Base-by-base conservation (phyloP, 2,888 invertebrate genomes). In the Coelogynopora nodosa region DNA sequence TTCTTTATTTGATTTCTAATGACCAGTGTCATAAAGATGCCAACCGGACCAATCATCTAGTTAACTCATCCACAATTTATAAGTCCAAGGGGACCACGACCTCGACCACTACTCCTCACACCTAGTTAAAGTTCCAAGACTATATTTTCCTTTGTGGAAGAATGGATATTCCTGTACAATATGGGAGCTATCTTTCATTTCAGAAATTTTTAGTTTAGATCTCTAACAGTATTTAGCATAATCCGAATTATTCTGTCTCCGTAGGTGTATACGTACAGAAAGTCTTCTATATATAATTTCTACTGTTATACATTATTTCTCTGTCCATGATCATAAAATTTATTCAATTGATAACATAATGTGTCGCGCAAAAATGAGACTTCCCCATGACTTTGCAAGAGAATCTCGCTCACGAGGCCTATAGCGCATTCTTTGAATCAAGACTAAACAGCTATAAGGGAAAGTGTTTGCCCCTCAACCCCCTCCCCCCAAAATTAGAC, bases 1-100 rank as follows among this genome's bases (percentile, higher is more conserved):
- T 74, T 74, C 74, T 74, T 74, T 10, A 74, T 74, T 26, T 13
- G 74, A 13, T 74, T 74, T 26, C 74, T 74, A 74, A 74, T 74
- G 74, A 74, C 74, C 74, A 23, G 27, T 74, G 74, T 74, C 74
- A 74, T 74, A 74, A 74, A 74, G 74, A 5, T 74, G 74, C 74
- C 74, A 74, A 23, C 5, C 74, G 2, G 18, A n/a, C 49, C 18
- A 49, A 49, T 49, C 74, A 74, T 5, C 2, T 26, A 23, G 27
- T 74, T 26, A 74, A 5, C 74, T 26, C 74, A 26, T 74, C 18
- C 23, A 26, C 10, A 74, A 74, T 74, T 74, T 74, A 74, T 74
- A 23, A 5, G 74, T 26, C 74, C 74, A 74, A 5, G 10, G 74
- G 74, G 74, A 74, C 10, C 2, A 23, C 2, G 5, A 26, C 49